phyloP scores from a whole-genome alignment of 2,888 invertebrate genomes.

The Nephrocerus scutellatus region DNA sequence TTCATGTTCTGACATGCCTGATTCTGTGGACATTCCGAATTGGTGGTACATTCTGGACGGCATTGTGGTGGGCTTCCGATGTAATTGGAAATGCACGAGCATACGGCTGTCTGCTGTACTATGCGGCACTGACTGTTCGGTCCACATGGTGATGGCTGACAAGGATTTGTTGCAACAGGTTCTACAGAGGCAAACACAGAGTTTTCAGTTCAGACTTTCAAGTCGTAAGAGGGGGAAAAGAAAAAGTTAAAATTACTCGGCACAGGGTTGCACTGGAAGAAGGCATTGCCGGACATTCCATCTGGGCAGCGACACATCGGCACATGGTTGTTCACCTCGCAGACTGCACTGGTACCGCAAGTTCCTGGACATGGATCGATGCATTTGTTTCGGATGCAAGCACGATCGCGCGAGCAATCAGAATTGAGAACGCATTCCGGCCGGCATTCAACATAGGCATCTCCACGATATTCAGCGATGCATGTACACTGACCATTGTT shows the following conservation, averaged over 20 bases:
- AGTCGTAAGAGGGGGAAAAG: not conserved
- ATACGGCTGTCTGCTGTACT: constrained; percentile 57
- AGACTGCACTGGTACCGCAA: constrained; percentile 70
- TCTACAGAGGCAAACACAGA: constrained; percentile 36
- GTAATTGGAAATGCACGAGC: constrained; percentile 58
- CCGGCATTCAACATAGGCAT: constrained; percentile 66
- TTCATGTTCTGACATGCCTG: constrained; percentile 65
- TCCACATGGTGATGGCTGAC: constrained; percentile 65
- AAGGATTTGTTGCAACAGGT: constrained; percentile 53
- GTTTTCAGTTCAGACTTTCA: not conserved
- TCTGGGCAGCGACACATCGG: constrained; percentile 69
- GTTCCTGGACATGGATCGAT: constrained; percentile 65
- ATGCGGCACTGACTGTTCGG: constrained; percentile 64
- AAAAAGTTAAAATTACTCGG: constrained; percentile 27
- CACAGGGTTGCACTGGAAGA: constrained; percentile 55
- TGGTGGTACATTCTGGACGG: constrained; percentile 64
- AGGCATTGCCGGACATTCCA: constrained; percentile 74
- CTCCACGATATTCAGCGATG: constrained; percentile 63
- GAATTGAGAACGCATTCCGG: constrained; percentile 72
- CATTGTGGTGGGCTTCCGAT: constrained; percentile 67
- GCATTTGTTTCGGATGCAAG: constrained; percentile 70
- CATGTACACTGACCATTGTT: constrained; percentile 64
- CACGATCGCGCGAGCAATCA: constrained; percentile 61
- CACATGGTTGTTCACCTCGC: constrained; percentile 70
- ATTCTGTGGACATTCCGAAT: constrained; percentile 61